These are phyloP conservation scores for Melanotaenia boesemani DNA, from an alignment of 2,797 vertebrate genomes.

Conservation along the genomic window DNA sequence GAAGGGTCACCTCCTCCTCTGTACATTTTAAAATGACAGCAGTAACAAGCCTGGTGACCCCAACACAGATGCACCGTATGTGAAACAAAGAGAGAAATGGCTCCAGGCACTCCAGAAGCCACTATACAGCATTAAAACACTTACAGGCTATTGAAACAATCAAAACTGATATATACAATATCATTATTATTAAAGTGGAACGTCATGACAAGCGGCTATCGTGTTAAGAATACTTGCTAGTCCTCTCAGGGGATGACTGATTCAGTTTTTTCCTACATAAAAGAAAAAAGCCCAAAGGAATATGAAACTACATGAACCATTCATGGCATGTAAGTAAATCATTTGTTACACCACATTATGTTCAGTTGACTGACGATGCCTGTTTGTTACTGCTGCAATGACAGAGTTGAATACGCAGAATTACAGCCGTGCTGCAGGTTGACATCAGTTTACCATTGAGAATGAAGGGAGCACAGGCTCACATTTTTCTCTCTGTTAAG, in stretches of 20 bases:
- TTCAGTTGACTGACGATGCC: constrained; percentile 14
- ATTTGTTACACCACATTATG: constrained; percentile 48
- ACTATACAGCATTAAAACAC: background rate
- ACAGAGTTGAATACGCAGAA: constrained; percentile 25
- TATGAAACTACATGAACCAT: constrained; percentile 19
- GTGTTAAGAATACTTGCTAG: background rate
- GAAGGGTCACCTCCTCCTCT: background rate
- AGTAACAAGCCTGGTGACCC: background rate
- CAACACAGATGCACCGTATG: background rate
- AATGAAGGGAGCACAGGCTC: background rate
- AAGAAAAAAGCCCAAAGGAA: constrained; percentile 26
- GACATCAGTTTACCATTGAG: constrained; percentile 6
- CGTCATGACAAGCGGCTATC: constrained; percentile 10
- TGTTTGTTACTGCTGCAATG: constrained; percentile 31
- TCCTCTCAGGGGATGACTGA: constrained; percentile 22
- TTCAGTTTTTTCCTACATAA: background rate
- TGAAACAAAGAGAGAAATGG: background rate
- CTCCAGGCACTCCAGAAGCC: background rate
- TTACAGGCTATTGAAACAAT: background rate
- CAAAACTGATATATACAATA: background rate
- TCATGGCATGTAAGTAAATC: constrained; percentile 32
- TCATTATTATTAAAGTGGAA: background rate
- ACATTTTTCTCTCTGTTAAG: constrained; percentile 44
- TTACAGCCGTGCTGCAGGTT: constrained; percentile 9
- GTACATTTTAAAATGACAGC: constrained; percentile 4